Evolutionary conservation across 2,797 vertebrate genomes (phyloP).

Genomic region (Chiloscyllium punctatum): DNA sequence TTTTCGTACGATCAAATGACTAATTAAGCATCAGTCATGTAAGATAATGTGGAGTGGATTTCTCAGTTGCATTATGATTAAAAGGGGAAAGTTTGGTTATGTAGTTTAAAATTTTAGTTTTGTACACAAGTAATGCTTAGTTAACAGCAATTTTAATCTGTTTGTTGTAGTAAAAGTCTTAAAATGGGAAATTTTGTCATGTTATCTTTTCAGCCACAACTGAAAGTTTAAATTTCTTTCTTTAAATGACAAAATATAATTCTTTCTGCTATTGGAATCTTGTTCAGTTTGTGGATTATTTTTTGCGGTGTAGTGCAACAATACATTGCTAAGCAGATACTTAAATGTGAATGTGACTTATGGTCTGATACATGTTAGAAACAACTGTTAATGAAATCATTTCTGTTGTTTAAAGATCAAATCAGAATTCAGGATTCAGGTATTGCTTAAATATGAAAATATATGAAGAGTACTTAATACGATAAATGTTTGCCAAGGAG

Average conservation of each 20-base stretch:
- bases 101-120: not conserved
- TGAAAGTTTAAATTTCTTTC: not conserved
- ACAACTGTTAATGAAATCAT: not conserved
- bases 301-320: not conserved
- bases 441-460: not conserved
- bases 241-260: not conserved
- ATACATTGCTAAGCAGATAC: not conserved
- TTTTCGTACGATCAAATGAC: not conserved
- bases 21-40: not conserved
- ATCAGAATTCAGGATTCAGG: not conserved
- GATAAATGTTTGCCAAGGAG: not conserved
- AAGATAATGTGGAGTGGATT: not conserved
- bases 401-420: not conserved
- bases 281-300: constrained; percentile 2
- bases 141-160: not conserved
- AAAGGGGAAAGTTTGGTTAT: not conserved
- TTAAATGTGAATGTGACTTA: not conserved
- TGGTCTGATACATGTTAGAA: not conserved
- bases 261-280: not conserved
- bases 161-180: not conserved
- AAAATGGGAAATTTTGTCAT: too few relatives aligned
- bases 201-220: not conserved
- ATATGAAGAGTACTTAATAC: not conserved
- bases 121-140: not conserved
- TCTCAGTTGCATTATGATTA: not conserved